Conservation (phyloP, 2,888 invertebrate genomes). For the Liodrosophila aerea region DNA sequence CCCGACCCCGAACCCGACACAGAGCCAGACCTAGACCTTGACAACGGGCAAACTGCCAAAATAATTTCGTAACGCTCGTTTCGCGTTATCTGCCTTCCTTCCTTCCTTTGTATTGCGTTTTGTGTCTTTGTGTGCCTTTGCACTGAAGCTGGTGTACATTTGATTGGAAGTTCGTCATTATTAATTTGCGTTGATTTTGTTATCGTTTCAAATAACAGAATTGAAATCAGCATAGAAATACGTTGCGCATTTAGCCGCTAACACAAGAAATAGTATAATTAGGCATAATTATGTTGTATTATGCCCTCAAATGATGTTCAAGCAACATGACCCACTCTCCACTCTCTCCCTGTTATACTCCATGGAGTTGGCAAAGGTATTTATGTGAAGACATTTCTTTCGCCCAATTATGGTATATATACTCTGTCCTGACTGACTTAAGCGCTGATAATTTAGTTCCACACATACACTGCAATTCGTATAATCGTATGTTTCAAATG, state of each 20-base stretch:
- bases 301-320: slow-evolving; percentile 3
- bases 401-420: no score
- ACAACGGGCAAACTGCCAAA: slow-evolving; percentile 61
- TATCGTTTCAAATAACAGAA: slow-evolving; percentile 45
- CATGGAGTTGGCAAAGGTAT: no score
- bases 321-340: background rate
- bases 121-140: slow-evolving; percentile 2
- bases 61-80: slow-evolving; percentile 62
- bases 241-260: slow-evolving; percentile 10
- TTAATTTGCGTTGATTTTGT: slow-evolving; percentile 19
- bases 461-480: no score
- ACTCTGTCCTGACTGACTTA: no score
- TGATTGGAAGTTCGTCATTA: slow-evolving; percentile 21
- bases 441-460: no score
- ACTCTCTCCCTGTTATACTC: no score
- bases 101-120: slow-evolving; percentile 20
- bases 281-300: slow-evolving; percentile 23
- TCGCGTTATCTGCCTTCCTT: slow-evolving; percentile 19
- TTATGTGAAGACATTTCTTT: no score
- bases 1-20: background rate
- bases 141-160: slow-evolving; percentile 11
- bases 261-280: slow-evolving; percentile 26
- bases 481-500: no score
- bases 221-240: slow-evolving; percentile 4
- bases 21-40: slow-evolving; percentile 32